These are phyloP conservation scores for Vireo griseus DNA, from an alignment of 2,797 vertebrate species.

Conservation along the genomic window DNA sequence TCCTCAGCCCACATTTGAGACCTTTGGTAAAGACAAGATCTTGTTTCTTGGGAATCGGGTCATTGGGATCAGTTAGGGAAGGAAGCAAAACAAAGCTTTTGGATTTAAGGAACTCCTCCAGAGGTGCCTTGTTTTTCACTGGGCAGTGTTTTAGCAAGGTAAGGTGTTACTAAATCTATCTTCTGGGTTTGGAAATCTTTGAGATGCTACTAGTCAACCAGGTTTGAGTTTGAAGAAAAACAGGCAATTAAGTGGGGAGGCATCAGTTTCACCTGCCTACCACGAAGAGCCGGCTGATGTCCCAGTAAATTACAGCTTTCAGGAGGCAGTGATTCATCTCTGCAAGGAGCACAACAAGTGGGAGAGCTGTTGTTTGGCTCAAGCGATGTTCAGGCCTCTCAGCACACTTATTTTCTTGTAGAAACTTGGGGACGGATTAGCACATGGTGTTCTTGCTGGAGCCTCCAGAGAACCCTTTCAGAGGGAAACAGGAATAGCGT, in stretches of 20 bases:
- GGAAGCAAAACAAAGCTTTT: background rate
- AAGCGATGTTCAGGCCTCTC: background rate
- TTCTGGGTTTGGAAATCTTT: background rate
- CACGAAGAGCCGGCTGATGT: background rate
- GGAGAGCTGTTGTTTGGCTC: background rate
- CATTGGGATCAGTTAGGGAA: background rate
- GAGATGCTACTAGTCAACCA: background rate
- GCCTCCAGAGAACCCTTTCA: background rate
- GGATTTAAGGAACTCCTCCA: background rate
- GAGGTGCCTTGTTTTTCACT: background rate
- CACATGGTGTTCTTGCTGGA: background rate
- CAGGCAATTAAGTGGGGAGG: conserved; percentile 49
- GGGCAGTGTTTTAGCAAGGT: background rate
- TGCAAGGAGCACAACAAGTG: background rate
- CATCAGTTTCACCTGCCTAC: conserved; percentile 43
- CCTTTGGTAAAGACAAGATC: background rate
- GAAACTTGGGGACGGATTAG: background rate
- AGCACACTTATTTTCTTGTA: background rate
- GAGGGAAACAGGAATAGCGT: background rate
- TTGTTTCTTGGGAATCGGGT: background rate
- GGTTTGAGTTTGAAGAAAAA: conserved; percentile 36
- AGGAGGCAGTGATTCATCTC: conserved; percentile 31
- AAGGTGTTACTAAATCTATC: background rate
- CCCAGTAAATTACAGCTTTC: conserved; percentile 52
- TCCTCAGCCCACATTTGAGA: background rate